Evolutionary conservation across 2,113 vertebrate species (phyloP).

Genomic region (Vulpes ferrilata): DNA sequence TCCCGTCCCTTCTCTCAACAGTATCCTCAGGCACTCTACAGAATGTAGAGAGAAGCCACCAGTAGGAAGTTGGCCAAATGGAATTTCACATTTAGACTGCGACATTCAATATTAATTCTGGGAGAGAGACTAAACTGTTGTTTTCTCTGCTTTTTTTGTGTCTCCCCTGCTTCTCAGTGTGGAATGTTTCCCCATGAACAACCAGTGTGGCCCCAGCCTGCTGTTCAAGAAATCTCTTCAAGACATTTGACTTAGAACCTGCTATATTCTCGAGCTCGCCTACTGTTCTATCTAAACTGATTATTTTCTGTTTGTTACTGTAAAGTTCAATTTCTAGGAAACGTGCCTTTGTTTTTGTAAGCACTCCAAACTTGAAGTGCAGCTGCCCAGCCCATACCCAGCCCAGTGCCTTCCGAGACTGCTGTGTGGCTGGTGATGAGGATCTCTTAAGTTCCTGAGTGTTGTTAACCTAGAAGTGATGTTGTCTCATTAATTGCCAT

Average conservation of each 20-base stretch:
- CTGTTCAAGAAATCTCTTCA: conserved; percentile 63
- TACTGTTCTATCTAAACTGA: conserved; percentile 80
- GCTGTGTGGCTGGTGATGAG: neutral
- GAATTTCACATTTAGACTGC: neutral
- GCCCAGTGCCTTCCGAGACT: conserved; percentile 59
- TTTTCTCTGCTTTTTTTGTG: neutral
- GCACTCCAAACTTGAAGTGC: conserved; percentile 74
- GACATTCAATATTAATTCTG: neutral
- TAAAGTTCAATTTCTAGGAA: conserved; percentile 78
- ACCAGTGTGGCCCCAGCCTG: neutral
- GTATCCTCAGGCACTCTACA: neutral
- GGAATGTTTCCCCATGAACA: conserved; percentile 66
- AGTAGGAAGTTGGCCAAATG: neutral
- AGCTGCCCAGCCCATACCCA: conserved; percentile 20
- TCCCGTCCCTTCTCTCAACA: neutral
- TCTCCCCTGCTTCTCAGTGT: conserved; percentile 79
- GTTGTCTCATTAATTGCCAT: neutral
- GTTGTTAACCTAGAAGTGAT: neutral
- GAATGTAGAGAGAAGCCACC: neutral
- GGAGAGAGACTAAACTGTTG: conserved; percentile 31
- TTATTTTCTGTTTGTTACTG: conserved; percentile 72
- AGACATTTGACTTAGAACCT: conserved; percentile 80
- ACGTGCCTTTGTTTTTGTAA: conserved; percentile 81
- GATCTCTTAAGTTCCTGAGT: neutral
- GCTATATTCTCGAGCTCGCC: conserved; percentile 78